Evolutionary conservation across 2,797 vertebrate species (phyloP).

Genomic region (Vireo griseus): DNA sequence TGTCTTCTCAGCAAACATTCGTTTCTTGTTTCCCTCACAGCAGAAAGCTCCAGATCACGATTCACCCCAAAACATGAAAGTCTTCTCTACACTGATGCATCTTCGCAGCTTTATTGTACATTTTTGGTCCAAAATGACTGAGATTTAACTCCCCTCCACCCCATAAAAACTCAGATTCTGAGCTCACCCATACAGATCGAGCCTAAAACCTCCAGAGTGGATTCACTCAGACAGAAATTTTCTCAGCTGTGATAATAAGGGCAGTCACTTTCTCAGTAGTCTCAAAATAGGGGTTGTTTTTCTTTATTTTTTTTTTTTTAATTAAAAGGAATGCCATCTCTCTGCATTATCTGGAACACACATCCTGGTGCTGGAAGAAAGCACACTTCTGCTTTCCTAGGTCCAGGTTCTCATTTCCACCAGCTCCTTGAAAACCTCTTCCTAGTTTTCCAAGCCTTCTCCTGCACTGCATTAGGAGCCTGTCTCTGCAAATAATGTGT

Average conservation of each 20-base stretch:
- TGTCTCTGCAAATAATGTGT: background rate
- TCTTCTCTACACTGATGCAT: background rate
- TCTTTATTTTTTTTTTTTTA: background rate
- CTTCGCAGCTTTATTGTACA: background rate
- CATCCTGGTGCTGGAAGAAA: background rate
- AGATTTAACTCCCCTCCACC: fast-evolving
- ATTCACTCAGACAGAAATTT: constrained; percentile 33
- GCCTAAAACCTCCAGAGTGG: constrained; percentile 16
- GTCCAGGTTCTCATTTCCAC: background rate
- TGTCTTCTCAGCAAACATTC: background rate
- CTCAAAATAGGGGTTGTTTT: constrained; percentile 17
- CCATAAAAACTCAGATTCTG: background rate
- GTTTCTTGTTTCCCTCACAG: background rate
- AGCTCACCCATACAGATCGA: background rate
- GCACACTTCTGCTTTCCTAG: background rate
- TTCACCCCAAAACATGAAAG: background rate
- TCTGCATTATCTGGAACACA: background rate
- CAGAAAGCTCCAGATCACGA: background rate
- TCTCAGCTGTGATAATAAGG: constrained; percentile 42
- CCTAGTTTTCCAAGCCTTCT: background rate
- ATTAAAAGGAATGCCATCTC: background rate
- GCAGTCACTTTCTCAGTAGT: constrained; percentile 29
- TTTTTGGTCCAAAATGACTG: background rate
- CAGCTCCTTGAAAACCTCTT: background rate
- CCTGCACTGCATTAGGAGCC: background rate